Evolutionary conservation across 64 coral and sea anemone genomes (phyloP), one percentile per base, ranked within the genome.

Genomic region (Stichodactyla helianthus): DNA sequence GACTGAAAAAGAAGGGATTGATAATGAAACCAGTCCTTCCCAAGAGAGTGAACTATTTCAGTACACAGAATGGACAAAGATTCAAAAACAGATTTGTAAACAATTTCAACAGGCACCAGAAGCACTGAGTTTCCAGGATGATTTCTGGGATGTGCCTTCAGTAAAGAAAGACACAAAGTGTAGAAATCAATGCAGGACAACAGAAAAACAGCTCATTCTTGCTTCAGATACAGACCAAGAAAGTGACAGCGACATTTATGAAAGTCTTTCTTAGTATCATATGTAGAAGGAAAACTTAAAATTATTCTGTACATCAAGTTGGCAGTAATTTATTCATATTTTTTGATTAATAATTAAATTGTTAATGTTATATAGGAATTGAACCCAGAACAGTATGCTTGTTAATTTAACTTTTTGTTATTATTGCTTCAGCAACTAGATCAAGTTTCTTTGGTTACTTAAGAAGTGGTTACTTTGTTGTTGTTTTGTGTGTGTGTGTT

Each of bases 21-120:
- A 74, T 25, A 70, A 70, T 11, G 13, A 5, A 19, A 63, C 83
- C 27, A 17, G 8, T 54, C 14, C 83, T 10, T 62, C 59, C 22
- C 83, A 84, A 61, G 83, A 84, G 44, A 61, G 55, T 57, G 83
- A 84, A 44, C 52, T 77, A 27, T 91, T 91, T 87, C 50, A 68
- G 16, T 87, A 77, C 19, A 91, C 84, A 71, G 81, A 91, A 53
- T 91, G 89, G 85, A 83, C 63, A 82, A 71, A 82, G 8, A 55
- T 82, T 19, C 89, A 91, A 63, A 62, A 65, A 6, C 19, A 86
- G 14, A 82, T 82, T 5, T 91, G 84, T 23, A 60, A 59, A 51
- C 51, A 82, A 64, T 55, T 91, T 22, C 84, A 91, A 10, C 26
- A 68, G 19, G 51, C 55, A 31, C n/a, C 54, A 10, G 78, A 81